These are phyloP conservation scores for Eilema depressum DNA, from an alignment of 2,888 invertebrate genomes.

Conservation along the genomic window DNA sequence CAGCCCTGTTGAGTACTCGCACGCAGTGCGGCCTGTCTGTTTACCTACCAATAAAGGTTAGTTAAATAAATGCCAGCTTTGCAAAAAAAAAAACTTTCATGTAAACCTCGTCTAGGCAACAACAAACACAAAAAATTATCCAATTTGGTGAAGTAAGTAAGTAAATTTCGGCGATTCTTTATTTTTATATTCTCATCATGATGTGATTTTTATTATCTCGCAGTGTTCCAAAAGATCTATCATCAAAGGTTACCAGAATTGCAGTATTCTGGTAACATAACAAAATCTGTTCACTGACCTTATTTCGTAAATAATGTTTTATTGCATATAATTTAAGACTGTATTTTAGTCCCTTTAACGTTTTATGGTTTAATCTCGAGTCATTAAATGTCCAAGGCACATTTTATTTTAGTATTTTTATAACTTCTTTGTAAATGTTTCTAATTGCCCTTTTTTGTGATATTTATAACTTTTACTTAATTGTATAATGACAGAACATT, in stretches of 20 bases:
- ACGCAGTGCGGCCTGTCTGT: slow-evolving; percentile 93
- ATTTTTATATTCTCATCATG: too few relatives aligned
- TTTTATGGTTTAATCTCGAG: slow-evolving; percentile 37
- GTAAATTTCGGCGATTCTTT: too few relatives aligned
- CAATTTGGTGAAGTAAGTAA: too few relatives aligned
- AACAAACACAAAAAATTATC: not conserved
- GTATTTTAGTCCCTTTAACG: slow-evolving; percentile 9
- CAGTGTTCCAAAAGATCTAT: not conserved
- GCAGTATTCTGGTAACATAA: too few relatives aligned
- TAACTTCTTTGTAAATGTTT: slow-evolving; percentile 19
- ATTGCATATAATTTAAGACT: slow-evolving; percentile 29
- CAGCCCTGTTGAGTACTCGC: slow-evolving; percentile 91
- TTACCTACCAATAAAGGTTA: slow-evolving; percentile 88
- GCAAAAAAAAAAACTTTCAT: not conserved
- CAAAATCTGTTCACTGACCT: not conserved
- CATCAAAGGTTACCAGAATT: too few relatives aligned
- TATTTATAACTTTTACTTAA: not conserved
- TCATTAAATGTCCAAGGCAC: slow-evolving; percentile 18
- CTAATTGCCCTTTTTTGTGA: not conserved
- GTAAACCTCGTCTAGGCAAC: not conserved
- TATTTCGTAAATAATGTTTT: slow-evolving; percentile 21
- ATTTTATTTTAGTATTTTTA: slow-evolving; percentile 11
- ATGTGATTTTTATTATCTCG: not conserved
- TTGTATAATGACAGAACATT: not conserved
- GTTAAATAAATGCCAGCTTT: too few relatives aligned